phyloP scores from a whole-genome alignment of 2,797 vertebrate genomes.

The Kryptolebias ocellatus region DNA sequence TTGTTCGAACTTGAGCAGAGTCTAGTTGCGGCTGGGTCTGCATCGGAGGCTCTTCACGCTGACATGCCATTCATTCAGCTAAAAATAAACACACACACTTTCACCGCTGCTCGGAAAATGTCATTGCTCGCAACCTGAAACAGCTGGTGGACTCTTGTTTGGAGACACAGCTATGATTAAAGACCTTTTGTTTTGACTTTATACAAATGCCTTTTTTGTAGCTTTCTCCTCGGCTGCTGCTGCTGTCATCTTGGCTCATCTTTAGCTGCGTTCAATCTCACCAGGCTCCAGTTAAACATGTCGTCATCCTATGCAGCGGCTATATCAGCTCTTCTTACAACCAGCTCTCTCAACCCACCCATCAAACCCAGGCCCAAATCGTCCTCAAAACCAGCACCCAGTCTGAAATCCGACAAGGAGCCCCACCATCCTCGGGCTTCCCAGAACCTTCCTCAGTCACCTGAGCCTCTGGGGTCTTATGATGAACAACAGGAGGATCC shows the following conservation, averaged over 20 bases:
- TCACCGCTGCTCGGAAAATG: conserved; percentile 61
- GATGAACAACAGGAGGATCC: conserved; percentile 76
- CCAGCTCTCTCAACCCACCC: conserved; percentile 23
- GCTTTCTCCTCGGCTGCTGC: conserved; percentile 7
- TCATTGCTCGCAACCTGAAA: conserved; percentile 39
- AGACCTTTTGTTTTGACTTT: background rate
- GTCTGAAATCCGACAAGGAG: conserved; percentile 18
- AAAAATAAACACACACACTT: conserved; percentile 69
- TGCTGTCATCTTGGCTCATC: conserved; percentile 13
- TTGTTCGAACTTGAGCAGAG: conserved; percentile 33
- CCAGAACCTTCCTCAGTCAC: conserved; percentile 3
- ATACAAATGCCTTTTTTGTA: conserved; percentile 16
- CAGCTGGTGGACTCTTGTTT: background rate
- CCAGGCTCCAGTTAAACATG: conserved; percentile 54
- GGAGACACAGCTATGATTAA: background rate
- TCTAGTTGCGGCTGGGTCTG: conserved; percentile 54
- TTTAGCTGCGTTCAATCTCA: conserved; percentile 12
- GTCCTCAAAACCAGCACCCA: background rate
- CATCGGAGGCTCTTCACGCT: conserved; percentile 74
- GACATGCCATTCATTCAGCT: conserved; percentile 69
- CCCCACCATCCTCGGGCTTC: conserved; percentile 9
- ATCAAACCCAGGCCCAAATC: conserved; percentile 8
- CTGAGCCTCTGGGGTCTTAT: conserved; percentile 29
- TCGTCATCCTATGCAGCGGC: conserved; percentile 76
- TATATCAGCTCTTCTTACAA: conserved; percentile 64